These are phyloP conservation scores for Cricetomys ansorgei DNA, from an alignment of 2,113 vertebrate species.

Conservation along the genomic window DNA sequence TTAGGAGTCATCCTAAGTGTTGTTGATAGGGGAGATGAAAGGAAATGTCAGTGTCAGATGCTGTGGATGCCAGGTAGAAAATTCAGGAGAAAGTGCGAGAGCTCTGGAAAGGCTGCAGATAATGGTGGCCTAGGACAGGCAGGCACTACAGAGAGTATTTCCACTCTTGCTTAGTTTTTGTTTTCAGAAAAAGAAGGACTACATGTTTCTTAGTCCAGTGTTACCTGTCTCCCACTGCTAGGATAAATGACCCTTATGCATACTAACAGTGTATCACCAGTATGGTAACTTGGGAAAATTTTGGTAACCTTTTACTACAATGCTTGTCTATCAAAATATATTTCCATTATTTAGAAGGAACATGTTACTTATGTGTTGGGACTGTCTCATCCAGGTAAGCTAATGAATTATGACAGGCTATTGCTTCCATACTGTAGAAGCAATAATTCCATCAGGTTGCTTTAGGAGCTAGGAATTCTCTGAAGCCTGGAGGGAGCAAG, in stretches of 20 bases:
- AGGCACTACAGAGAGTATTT: not conserved
- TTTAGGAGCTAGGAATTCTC: not conserved
- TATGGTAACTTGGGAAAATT: not conserved
- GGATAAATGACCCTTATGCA: not conserved
- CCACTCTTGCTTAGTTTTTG: not conserved
- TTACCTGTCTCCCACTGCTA: not conserved
- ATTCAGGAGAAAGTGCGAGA: not conserved
- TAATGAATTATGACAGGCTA: not conserved
- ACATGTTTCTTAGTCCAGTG: not conserved
- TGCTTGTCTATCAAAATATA: not conserved
- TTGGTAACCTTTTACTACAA: not conserved
- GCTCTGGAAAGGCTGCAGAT: not conserved
- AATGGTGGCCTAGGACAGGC: not conserved
- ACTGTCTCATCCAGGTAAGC: not conserved
- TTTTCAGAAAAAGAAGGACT: not conserved
- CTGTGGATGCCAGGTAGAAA: not conserved
- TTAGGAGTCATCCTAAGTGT: not conserved
- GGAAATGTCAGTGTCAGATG: not conserved
- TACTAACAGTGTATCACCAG: not conserved
- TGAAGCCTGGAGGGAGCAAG: not conserved
- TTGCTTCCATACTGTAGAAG: not conserved
- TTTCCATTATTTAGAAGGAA: slow-evolving; percentile 9
- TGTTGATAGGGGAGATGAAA: not conserved
- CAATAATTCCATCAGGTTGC: not conserved
- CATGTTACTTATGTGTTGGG: not conserved